These are phyloP conservation scores for Maccullochella peelii DNA, from an alignment of 2,113 vertebrate species.

Conservation along the genomic window DNA sequence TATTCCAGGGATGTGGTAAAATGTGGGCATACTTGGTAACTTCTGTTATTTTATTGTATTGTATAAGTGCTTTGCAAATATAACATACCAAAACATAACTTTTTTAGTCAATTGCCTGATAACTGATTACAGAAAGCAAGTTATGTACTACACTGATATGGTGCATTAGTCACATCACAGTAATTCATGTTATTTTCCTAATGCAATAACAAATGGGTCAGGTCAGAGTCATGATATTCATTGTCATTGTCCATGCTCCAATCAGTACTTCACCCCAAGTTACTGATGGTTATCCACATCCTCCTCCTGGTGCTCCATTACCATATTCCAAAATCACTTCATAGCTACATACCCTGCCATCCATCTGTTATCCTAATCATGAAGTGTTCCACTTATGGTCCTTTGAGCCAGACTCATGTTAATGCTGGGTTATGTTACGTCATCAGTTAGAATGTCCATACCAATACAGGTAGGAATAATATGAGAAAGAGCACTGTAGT, in stretches of 20 bases:
- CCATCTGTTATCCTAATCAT: slow-evolving; percentile 22
- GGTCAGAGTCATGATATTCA: slow-evolving; percentile 4
- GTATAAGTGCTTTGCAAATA: background rate
- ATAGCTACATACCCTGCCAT: background rate
- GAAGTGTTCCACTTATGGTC: slow-evolving; percentile 13
- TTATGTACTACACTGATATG: background rate
- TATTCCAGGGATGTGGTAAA: background rate
- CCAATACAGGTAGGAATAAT: slow-evolving; percentile 41
- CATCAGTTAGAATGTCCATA: slow-evolving; percentile 9
- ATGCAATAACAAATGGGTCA: background rate
- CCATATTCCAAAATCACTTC: background rate
- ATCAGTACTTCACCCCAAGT: background rate
- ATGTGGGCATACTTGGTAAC: background rate
- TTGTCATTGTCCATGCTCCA: background rate
- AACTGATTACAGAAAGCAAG: background rate
- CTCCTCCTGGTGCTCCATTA: background rate
- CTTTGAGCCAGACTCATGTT: slow-evolving; percentile 11
- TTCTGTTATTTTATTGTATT: background rate
- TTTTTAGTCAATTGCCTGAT: background rate
- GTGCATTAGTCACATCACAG: background rate
- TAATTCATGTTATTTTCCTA: slow-evolving; percentile 16
- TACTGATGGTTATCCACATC: background rate
- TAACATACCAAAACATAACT: background rate
- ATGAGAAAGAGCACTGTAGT: background rate
- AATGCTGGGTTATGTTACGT: slow-evolving; percentile 1